These are phyloP conservation scores for Lerema accius DNA, from an alignment of 1,140 invertebrate species.

Conservation along the genomic window DNA sequence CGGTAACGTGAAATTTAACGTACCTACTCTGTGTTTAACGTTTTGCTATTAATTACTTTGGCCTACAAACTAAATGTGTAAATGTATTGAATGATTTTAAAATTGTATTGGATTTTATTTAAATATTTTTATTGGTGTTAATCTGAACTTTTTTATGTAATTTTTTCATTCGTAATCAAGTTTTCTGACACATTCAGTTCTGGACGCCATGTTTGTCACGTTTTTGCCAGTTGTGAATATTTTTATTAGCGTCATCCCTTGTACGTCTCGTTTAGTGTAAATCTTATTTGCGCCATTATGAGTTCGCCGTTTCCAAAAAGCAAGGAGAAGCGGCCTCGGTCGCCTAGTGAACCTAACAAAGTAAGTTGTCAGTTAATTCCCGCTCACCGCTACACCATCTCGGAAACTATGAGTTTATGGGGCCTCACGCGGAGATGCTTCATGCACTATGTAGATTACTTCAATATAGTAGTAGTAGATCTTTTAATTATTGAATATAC, in stretches of 20 bases:
- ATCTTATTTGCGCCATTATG: constrained; percentile 47
- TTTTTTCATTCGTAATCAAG: constrained; percentile 3
- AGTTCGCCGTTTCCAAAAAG: constrained; percentile 47
- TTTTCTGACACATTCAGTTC: constrained; percentile 32
- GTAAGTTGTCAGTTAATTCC: constrained; percentile 67
- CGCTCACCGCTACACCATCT: constrained; percentile 55
- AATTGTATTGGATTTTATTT: background rate
- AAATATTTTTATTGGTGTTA: constrained; percentile 13
- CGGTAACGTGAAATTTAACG: constrained; percentile 37
- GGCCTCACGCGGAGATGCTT: constrained; percentile 57
- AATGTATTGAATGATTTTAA: constrained; percentile 5
- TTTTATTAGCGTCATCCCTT: constrained; percentile 37
- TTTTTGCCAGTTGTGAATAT: constrained; percentile 69
- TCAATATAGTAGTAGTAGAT: background rate
- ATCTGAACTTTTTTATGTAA: constrained; percentile 1
- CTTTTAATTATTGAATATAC: no score
- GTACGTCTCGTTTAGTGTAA: constrained; percentile 34
- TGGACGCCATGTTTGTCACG: constrained; percentile 77
- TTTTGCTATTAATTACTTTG: constrained; percentile 1
- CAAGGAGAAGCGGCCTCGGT: constrained; percentile 50
- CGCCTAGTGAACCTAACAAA: constrained; percentile 49
- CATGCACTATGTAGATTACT: constrained; percentile 6
- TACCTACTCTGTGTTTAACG: constrained; percentile 1
- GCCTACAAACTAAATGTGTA: constrained; percentile 4
- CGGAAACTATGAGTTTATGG: constrained; percentile 28